phyloP scores from a whole-genome alignment of 2,797 vertebrate genomes.

The Chrosomus eos region DNA sequence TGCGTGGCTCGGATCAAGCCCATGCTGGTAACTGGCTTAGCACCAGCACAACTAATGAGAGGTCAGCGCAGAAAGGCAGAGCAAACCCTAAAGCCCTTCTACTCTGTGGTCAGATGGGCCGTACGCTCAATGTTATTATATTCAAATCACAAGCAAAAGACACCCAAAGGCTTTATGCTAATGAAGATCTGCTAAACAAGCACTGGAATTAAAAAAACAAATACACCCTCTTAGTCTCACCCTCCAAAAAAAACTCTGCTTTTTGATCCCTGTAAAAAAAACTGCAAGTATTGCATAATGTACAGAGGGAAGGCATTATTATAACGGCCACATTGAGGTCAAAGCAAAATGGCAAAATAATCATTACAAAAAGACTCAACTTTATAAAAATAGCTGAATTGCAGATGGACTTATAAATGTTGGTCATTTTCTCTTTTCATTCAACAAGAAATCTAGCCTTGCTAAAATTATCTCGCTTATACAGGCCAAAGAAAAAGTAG shows the following conservation, averaged over 20 bases:
- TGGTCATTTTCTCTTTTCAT: conserved; percentile 62
- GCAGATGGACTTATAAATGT: conserved; percentile 71
- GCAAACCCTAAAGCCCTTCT: not conserved
- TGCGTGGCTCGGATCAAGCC: conserved; percentile 43
- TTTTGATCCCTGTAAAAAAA: not conserved
- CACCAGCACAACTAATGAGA: conserved; percentile 38
- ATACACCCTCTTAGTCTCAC: not conserved
- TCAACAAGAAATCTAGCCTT: conserved; percentile 7
- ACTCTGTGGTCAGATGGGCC: not conserved
- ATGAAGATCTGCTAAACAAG: conserved; percentile 8
- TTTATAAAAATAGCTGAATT: conserved; percentile 67
- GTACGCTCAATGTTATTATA: conserved; percentile 6
- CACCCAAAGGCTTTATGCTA: not conserved
- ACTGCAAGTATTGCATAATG: not conserved
- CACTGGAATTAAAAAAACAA: not conserved
- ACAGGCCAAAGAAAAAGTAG: not conserved
- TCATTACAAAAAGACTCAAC: conserved; percentile 63
- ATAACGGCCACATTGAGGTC: conserved; percentile 64
- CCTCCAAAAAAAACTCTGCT: not conserved
- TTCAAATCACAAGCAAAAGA: conserved; percentile 15
- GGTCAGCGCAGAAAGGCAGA: conserved; percentile 25
- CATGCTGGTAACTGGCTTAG: conserved; percentile 50
- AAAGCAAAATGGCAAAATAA: conserved; percentile 65
- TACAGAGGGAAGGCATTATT: conserved; percentile 34
- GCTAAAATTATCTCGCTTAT: not conserved